Base-by-base conservation (phyloP, 2,113 vertebrate genomes). In the Trogon surrucura region DNA sequence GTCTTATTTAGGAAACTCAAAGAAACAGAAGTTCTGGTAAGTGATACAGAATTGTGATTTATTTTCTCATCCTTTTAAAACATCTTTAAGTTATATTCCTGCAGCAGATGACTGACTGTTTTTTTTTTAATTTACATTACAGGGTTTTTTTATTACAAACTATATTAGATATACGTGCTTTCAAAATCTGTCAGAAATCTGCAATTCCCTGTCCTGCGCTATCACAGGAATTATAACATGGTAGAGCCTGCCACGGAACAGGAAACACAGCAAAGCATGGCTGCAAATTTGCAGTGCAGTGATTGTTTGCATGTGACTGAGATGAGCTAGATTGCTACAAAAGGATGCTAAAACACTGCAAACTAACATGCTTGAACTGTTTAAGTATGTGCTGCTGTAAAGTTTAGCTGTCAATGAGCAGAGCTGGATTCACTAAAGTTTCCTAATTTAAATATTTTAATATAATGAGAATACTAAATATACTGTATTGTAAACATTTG, bases 1-100 rank as follows among this genome's bases (percentile, higher is more conserved):
- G n/a, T 36, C 86, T 84, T 96, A 95, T 91, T 95, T 92, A 91
- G 94, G 87, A 93, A 94, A 85, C 57, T 53, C 75, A 86, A 12
- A 51, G 60, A 93, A 96, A 90, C 0, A 67, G 38, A 82, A 80
- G 41, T 83, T 95, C 67, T 54, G 89, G 25, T 17, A 86, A 80
- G 75, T 74, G 80, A 87, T 73, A 67, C 85, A 95, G 91, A 90
- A 50, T 30, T 73, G 21, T 72, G 66, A 83, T 64, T 88, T 84
- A 41, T 95, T 95, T 96, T 90, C 30, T 92, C 60, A 83, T 58
- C 27, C 72, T 48, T 94, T 93, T 71, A 86, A 97, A 95, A 64
- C 15, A 90, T 18, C 21, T 95, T 75, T 45, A 93, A 88, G 70
- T 66, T 79, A 82, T 67, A 70, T 70, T 82, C 34, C 84, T 71